Conservation (phyloP, 2,113 vertebrate genomes). For the Nicator chloris region DNA sequence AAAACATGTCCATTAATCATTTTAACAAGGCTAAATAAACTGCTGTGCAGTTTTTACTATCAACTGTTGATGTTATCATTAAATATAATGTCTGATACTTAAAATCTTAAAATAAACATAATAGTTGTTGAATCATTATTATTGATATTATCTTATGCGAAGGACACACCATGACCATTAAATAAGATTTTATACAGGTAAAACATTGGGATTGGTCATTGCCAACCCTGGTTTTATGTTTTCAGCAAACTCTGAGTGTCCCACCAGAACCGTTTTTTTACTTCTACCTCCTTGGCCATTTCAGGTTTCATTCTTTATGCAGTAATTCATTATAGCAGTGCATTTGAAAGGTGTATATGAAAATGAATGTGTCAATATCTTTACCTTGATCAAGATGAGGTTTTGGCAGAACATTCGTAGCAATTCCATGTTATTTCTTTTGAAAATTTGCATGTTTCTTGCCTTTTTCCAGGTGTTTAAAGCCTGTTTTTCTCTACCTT, state of each 20-base stretch:
- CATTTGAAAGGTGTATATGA: background rate
- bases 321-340: background rate
- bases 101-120: background rate
- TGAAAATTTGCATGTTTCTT: background rate
- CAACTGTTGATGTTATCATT: background rate
- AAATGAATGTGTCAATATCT: background rate
- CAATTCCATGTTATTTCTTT: background rate
- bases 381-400: background rate
- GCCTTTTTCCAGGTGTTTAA: background rate
- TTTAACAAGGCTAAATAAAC: background rate
- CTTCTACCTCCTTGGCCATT: background rate
- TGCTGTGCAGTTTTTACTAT: background rate
- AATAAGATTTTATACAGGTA: background rate
- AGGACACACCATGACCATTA: background rate
- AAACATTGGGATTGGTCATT: background rate
- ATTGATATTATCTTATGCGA: background rate
- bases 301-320: background rate
- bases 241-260: background rate
- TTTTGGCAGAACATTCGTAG: background rate
- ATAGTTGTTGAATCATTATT: background rate
- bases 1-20: background rate
- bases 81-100: background rate
- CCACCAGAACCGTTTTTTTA: background rate
- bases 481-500: background rate
- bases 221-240: background rate